A percentile compares a stretch with the other conserved stretches of the same genome.
These are phyloP conservation scores for Mungos mungo DNA, from an alignment of 2,113 vertebrate species.

Conservation along the genomic window DNA sequence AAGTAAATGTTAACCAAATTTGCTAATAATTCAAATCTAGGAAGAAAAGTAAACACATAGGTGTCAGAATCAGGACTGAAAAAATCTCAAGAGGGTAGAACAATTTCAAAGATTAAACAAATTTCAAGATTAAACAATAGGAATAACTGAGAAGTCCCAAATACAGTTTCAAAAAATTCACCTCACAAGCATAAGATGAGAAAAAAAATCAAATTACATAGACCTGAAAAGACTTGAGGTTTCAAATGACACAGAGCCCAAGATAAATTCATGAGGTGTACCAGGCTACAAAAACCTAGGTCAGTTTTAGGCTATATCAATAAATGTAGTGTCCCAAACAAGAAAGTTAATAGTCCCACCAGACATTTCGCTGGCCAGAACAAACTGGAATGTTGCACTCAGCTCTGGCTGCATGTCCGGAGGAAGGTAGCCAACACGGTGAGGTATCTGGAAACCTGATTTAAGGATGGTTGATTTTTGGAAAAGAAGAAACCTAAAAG, in stretches of 20 bases:
- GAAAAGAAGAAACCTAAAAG: conserved; percentile 22
- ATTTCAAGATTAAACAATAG: neutral
- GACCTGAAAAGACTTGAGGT: neutral
- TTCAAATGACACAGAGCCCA: neutral
- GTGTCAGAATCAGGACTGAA: neutral
- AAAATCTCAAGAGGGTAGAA: neutral
- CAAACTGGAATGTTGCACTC: conserved; percentile 55
- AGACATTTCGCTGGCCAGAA: conserved; percentile 64
- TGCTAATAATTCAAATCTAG: neutral
- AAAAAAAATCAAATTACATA: neutral
- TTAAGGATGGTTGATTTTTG: conserved; percentile 33
- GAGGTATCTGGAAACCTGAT: conserved; percentile 62
- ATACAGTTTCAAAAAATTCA: neutral
- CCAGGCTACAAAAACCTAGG: conserved; percentile 28
- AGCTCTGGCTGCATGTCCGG: neutral
- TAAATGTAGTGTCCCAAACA: conserved; percentile 35
- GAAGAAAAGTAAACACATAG: neutral
- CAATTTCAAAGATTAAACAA: neutral
- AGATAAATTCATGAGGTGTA: conserved; percentile 39
- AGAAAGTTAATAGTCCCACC: conserved; percentile 56
- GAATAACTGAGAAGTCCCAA: neutral
- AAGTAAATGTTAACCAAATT: neutral
- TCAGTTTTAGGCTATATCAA: conserved; percentile 62
- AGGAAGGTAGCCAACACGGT: conserved; percentile 34
- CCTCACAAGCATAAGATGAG: neutral